Evolutionary conservation across 2,888 invertebrate species (phyloP), one percentile per base, ranked within the genome.

Genomic region (Odontothrips loti): DNA sequence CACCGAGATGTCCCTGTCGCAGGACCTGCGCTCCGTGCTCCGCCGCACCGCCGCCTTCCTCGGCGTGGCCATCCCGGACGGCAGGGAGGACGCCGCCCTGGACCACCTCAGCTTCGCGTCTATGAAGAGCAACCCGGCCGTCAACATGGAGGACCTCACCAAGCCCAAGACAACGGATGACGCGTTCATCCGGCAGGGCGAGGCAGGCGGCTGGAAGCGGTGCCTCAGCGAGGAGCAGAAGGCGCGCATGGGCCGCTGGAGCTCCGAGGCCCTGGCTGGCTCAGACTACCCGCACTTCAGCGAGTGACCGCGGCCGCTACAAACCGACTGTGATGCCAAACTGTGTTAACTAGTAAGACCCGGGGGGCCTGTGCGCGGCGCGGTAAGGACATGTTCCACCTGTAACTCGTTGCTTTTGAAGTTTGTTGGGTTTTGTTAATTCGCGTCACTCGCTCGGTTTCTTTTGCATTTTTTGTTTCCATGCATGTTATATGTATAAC

Each of bases 81-180:
- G 23, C 68, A 20, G 23, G n/a, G 68, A 68, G 68, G 68, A 68
- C 68, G 68, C 68, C n/a, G 68, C 23, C 23, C 68, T 68, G 68
- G 68, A 68, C n/a, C 68, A 68, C 68, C 68, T 68, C n/a, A 68
- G 68, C 68, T 68, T 68, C 68, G 68, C 23, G 68, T 68, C 68
- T 23, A 68, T 68, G 68, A 68, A 68, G 68, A 68, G 10, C 68
- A 68, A 68, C 68, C 68, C 68, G 68, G 11, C 23, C n/a, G 68
- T 68, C n/a, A 68, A 68, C 68, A n/a, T 68, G 68, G n/a, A 68
- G 68, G 68, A 68, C 68, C 23, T 68, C 68, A 68, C 23, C 68
- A 68, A 68, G 68, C 68, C 68, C 68, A 68, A 68, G 68, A 23
- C 68, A 11, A 20, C 20, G 68, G 68, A 23, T 2, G 68, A 68